These are phyloP conservation scores for Coelopa frigida DNA, from an alignment of 1,140 invertebrate genomes.

Conservation along the genomic window DNA sequence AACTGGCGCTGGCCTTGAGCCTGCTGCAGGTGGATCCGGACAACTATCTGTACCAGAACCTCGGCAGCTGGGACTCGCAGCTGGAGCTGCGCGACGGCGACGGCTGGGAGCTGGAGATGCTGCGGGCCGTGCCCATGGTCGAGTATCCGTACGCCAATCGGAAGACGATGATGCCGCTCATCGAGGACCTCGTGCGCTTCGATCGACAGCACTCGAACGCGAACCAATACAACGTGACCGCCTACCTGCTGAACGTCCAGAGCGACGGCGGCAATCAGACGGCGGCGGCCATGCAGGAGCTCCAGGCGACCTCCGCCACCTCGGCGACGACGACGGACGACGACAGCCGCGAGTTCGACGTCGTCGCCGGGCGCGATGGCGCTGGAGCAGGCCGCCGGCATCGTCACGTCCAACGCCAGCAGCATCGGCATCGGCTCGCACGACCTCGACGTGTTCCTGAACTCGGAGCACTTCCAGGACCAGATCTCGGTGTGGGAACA, in stretches of 20 bases:
- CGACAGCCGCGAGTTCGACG: not conserved
- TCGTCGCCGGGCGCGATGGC: not conserved
- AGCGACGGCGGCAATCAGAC: conserved; percentile 31
- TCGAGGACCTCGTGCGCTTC: conserved; percentile 53
- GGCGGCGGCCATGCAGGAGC: conserved; percentile 34
- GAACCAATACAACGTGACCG: conserved; percentile 48
- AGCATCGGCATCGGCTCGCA: conserved; percentile 2
- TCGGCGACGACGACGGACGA: conserved; percentile 4
- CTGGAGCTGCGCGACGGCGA: conserved; percentile 54
- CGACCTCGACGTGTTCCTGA: conserved; percentile 29
- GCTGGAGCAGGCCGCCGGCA: not conserved
- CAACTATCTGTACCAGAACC: conserved; percentile 47
- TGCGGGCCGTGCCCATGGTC: conserved; percentile 48
- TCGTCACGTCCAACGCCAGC: not conserved
- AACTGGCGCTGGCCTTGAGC: conserved; percentile 66
- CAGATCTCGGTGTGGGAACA: conserved; percentile 40
- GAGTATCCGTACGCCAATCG: conserved; percentile 62
- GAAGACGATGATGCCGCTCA: conserved; percentile 56
- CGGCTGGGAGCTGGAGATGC: conserved; percentile 52
- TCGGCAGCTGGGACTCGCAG: conserved; percentile 37
- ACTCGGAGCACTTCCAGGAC: conserved; percentile 31
- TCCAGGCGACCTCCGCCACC: conserved; percentile 20
- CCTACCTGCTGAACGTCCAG: conserved; percentile 52
- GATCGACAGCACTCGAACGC: conserved; percentile 32
- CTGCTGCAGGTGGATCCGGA: conserved; percentile 65